Conservation (phyloP, 2,888 invertebrate genomes). For the Andrena fulva region DNA sequence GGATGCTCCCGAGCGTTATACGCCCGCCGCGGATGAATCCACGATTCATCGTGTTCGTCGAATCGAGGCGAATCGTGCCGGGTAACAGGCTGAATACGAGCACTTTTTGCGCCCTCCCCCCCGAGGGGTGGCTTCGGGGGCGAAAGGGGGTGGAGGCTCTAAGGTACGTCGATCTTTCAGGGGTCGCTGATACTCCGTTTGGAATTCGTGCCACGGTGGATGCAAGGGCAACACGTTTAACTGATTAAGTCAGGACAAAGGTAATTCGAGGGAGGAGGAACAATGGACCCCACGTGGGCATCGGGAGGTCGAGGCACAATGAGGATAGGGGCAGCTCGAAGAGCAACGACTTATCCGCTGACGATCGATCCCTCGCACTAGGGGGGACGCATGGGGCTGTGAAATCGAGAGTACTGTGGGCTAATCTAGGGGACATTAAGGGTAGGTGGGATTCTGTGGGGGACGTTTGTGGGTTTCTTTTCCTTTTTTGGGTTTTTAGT, state of each 20-base stretch:
- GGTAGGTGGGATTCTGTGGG: no score
- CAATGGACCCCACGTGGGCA: constrained; percentile 42
- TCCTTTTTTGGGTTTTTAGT: no score
- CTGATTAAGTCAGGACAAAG: constrained; percentile 52
- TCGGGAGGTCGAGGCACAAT: not conserved
- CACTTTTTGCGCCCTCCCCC: no score
- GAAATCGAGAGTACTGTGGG: no score
- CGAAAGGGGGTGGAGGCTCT: no score
- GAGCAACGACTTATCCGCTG: not conserved
- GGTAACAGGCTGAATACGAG: not conserved
- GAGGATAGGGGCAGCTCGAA: constrained; percentile 17
- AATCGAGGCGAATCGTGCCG: constrained; percentile 5
- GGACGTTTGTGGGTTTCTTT: no score
- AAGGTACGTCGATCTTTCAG: constrained; percentile 16
- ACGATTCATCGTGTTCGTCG: constrained; percentile 31
- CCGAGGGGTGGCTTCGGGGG: no score
- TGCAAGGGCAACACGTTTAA: constrained; percentile 41
- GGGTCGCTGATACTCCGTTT: constrained; percentile 56
- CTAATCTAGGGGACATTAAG: no score
- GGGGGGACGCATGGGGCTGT: not conserved
- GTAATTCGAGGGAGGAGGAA: constrained; percentile 52
- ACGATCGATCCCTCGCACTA: constrained; percentile 1
- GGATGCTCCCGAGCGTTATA: constrained; percentile 27
- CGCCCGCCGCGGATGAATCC: constrained; percentile 20
- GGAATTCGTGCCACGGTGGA: constrained; percentile 64